These are phyloP conservation scores for Blomia tropicalis DNA, from an alignment of 2,888 invertebrate genomes.

Conservation along the genomic window DNA sequence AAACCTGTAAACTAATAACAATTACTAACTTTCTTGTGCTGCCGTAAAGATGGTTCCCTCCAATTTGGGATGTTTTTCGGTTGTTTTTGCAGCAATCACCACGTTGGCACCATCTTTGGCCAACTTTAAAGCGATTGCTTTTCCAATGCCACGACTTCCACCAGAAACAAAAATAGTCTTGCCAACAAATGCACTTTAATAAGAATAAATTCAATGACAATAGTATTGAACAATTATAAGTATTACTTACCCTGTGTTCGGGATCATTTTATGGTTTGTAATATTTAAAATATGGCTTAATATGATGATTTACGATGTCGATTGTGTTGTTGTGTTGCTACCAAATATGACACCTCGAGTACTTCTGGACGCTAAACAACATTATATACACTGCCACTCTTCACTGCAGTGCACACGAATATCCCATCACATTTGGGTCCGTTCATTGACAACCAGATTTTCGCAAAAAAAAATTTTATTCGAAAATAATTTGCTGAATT, in stretches of 20 bases:
- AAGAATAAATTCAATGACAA: background rate
- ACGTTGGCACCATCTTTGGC: conserved; percentile 83
- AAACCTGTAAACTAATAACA: background rate
- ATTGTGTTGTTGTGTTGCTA: no score
- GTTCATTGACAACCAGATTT: no score
- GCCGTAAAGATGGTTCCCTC: conserved; percentile 81
- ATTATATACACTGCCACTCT: no score
- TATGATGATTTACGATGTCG: no score
- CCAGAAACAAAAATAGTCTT: conserved; percentile 87
- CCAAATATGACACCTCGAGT: no score
- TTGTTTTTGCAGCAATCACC: conserved; percentile 78
- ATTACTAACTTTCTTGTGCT: conserved; percentile 61
- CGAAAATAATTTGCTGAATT: no score
- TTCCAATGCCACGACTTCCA: conserved; percentile 88
- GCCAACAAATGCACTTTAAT: conserved; percentile 54
- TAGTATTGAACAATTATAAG: background rate
- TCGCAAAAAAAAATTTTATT: no score
- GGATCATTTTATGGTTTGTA: background rate
- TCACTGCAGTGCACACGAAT: no score
- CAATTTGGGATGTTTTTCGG: conserved; percentile 70
- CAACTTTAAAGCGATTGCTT: conserved; percentile 78
- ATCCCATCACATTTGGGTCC: no score
- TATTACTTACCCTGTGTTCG: background rate
- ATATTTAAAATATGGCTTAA: background rate
- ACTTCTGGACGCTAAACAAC: no score